A percentile compares a stretch with the other conserved stretches of the same genome.
phyloP scores from a whole-genome alignment of 2,888 invertebrate genomes.

The Punctoribates punctum region DNA sequence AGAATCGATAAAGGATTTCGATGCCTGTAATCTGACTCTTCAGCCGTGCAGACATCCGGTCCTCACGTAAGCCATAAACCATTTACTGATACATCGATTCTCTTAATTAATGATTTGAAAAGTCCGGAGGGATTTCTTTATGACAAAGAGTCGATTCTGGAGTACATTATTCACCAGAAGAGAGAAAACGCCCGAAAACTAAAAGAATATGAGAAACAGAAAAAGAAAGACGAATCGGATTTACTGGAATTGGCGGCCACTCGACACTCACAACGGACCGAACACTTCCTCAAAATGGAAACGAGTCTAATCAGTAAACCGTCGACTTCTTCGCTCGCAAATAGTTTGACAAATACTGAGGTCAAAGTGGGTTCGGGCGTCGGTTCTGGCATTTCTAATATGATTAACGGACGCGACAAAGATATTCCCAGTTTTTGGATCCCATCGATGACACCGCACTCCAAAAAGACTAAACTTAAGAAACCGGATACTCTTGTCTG shows the following conservation, averaged over 20 bases:
- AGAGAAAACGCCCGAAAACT: constrained; percentile 80
- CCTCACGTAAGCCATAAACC: constrained; percentile 68
- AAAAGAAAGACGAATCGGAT: constrained; percentile 67
- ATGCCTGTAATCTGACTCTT: constrained; percentile 92
- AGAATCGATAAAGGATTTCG: constrained; percentile 91
- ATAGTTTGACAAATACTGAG: not conserved
- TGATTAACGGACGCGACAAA: constrained; percentile 72
- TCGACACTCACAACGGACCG: constrained; percentile 70
- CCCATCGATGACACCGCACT: constrained; percentile 85
- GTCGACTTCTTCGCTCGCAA: not conserved
- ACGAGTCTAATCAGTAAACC: constrained; percentile 64
- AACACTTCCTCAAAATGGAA: constrained; percentile 76
- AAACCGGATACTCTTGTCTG: constrained; percentile 75
- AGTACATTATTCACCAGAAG: constrained; percentile 91
- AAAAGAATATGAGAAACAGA: constrained; percentile 86
- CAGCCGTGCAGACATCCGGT: constrained; percentile 95
- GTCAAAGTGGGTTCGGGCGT: constrained; percentile 22
- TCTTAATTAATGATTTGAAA: constrained; percentile 46
- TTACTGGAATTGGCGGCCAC: constrained; percentile 66
- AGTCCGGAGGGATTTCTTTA: constrained; percentile 85
- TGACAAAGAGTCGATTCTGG: constrained; percentile 93
- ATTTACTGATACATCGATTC: not conserved
- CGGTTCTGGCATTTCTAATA: constrained; percentile 67
- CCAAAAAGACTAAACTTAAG: constrained; percentile 65
- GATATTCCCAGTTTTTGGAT: constrained; percentile 93